Percentiles rank a stretch among this genome's conserved stretches.
Conservation (phyloP, 2,888 invertebrate species). For the Dorcus hopei region DNA sequence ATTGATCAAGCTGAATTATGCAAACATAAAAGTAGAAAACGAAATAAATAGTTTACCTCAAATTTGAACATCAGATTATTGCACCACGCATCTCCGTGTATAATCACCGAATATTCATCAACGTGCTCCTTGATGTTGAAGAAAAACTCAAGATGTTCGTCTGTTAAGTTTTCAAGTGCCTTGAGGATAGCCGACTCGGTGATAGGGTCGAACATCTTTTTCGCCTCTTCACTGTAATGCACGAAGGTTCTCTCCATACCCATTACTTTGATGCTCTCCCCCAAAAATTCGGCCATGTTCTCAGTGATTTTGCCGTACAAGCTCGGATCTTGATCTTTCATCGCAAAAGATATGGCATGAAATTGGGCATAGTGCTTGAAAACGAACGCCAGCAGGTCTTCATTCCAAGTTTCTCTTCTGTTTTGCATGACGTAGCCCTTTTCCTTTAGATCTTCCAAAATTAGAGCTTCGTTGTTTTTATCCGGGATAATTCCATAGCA, state of each 20-base stretch:
- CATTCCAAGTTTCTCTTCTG: conserved; percentile 28
- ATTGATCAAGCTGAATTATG: too few species aligned
- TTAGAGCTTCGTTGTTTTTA: conserved; percentile 21
- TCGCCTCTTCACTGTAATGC: not conserved
- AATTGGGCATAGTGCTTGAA: conserved; percentile 31
- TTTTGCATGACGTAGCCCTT: conserved; percentile 27
- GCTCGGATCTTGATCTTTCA: conserved; percentile 25
- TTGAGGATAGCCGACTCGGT: not conserved
- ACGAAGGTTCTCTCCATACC: not conserved
- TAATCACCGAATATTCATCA: conserved; percentile 19
- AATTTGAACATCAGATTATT: conserved; percentile 29
- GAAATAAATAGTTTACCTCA: conserved; percentile 9
- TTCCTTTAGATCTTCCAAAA: conserved; percentile 32
- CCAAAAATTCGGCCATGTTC: conserved; percentile 4
- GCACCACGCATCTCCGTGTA: conserved; percentile 28
- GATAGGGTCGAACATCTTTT: conserved; percentile 4
- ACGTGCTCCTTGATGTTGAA: not conserved
- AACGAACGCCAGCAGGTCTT: conserved; percentile 30
- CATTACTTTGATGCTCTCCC: conserved; percentile 1
- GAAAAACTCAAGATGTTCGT: not conserved
- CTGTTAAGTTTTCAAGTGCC: conserved; percentile 4
- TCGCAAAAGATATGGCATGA: conserved; percentile 32
- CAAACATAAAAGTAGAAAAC: not conserved
- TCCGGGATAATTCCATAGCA: conserved; percentile 20
- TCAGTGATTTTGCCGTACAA: conserved; percentile 22